Percentiles rank a stretch among this genome's conserved stretches.
These are phyloP conservation scores for Micronisus gabar DNA, from an alignment of 2,113 vertebrate species.

Conservation along the genomic window DNA sequence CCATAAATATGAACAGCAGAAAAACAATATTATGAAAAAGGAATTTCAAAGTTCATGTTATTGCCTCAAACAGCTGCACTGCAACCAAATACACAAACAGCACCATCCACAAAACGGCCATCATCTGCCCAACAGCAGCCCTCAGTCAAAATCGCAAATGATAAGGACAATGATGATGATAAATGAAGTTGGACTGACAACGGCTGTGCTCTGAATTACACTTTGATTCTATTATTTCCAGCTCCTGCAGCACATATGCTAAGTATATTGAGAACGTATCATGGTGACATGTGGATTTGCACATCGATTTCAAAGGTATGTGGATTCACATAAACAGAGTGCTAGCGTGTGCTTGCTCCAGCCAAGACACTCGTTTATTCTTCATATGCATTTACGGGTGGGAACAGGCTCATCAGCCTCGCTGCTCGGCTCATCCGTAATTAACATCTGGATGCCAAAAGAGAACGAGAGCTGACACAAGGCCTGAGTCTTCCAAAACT, in stretches of 20 bases:
- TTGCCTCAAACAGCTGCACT: background rate
- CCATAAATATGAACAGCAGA: background rate
- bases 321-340: background rate
- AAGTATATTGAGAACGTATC: background rate
- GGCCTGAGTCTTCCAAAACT: background rate
- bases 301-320: background rate
- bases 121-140: background rate
- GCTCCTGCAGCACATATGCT: background rate
- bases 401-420: background rate
- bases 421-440: background rate
- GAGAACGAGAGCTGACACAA: background rate
- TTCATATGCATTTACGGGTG: background rate
- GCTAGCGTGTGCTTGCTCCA: background rate
- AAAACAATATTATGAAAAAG: background rate
- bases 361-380: background rate
- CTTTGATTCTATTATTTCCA: background rate
- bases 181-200: background rate
- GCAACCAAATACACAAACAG: background rate
- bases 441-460: conserved; percentile 37
- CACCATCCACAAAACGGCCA: background rate
- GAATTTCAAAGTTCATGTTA: background rate
- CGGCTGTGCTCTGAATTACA: background rate
- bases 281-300: background rate
- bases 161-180: background rate
- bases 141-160: background rate